Evolutionary conservation across 2,888 invertebrate genomes (phyloP).

Genomic region (Rhagonycha lutea): DNA sequence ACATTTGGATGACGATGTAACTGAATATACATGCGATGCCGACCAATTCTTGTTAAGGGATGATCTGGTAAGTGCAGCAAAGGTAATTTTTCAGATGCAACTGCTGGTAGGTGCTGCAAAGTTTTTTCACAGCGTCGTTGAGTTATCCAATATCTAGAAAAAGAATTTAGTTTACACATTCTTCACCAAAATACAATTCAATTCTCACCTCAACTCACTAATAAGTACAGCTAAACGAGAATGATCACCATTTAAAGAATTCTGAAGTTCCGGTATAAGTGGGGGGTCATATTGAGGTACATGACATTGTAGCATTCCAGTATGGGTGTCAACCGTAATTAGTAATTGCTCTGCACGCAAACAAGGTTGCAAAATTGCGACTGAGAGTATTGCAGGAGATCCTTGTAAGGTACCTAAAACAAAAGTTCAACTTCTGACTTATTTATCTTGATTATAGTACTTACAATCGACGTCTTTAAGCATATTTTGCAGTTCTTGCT

Average conservation of each 20-base stretch:
- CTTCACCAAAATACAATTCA: neutral
- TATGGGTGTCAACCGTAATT: conserved; percentile 92
- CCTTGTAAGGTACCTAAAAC: conserved; percentile 80
- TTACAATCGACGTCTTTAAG: conserved; percentile 74
- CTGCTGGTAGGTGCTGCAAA: conserved; percentile 89
- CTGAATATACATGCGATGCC: conserved; percentile 81
- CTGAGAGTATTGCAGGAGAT: conserved; percentile 89
- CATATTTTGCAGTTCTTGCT: conserved; percentile 73
- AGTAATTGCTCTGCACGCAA: conserved; percentile 89
- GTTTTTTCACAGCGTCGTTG: conserved; percentile 93
- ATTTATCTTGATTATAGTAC: conserved; percentile 33
- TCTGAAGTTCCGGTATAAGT: conserved; percentile 79
- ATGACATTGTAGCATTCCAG: conserved; percentile 88
- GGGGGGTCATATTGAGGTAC: conserved; percentile 90
- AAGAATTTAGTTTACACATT: neutral
- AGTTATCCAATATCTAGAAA: conserved; percentile 82
- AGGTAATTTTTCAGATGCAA: conserved; percentile 83
- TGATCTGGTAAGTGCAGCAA: conserved; percentile 81
- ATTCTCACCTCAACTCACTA: conserved; percentile 61
- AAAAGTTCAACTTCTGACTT: conserved; percentile 4
- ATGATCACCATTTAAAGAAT: conserved; percentile 76
- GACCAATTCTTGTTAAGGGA: conserved; percentile 73
- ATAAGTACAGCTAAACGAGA: conserved; percentile 68
- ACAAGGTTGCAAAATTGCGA: conserved; percentile 88
- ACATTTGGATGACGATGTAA: conserved; percentile 85